These are phyloP conservation scores for Galaxias olidus DNA, from an alignment of 2,797 vertebrate species.

Conservation along the genomic window DNA sequence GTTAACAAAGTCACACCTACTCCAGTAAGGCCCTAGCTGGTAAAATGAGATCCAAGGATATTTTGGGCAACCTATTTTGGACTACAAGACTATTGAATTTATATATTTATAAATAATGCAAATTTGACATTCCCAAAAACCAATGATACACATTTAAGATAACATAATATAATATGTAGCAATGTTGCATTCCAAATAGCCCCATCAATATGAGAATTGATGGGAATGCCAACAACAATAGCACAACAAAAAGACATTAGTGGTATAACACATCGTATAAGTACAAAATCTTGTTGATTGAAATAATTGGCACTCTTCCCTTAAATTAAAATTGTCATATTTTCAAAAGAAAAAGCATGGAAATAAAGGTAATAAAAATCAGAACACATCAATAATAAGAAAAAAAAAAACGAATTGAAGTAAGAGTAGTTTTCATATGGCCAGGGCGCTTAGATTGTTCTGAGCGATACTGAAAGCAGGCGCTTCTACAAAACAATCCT, in stretches of 20 bases:
- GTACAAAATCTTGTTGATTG: background rate
- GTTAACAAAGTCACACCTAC: constrained; percentile 5
- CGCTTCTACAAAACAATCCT: constrained; percentile 16
- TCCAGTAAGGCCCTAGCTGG: background rate
- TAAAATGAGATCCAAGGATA: background rate
- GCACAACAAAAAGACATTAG: constrained; percentile 18
- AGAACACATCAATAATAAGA: background rate
- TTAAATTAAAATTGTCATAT: constrained; percentile 18
- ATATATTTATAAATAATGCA: background rate
- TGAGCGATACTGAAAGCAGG: constrained; percentile 10
- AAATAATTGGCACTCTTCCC: constrained; percentile 38
- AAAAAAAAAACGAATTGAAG: constrained; percentile 21
- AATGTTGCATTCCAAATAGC: background rate
- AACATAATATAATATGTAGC: too few relatives aligned
- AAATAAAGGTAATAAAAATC: constrained; percentile 26
- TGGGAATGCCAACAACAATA: constrained; percentile 44
- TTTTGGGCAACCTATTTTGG: too few relatives aligned
- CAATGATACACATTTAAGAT: background rate
- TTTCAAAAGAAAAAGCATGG: constrained; percentile 14
- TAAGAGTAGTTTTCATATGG: constrained; percentile 6
- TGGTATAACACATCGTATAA: constrained; percentile 14
- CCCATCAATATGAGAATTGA: constrained; percentile 9
- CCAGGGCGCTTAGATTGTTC: constrained; percentile 21
- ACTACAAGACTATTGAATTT: background rate
- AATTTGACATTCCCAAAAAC: background rate